Base-by-base conservation (phyloP, 1,140 invertebrate genomes). In the Dendroctonus ponderosae region DNA sequence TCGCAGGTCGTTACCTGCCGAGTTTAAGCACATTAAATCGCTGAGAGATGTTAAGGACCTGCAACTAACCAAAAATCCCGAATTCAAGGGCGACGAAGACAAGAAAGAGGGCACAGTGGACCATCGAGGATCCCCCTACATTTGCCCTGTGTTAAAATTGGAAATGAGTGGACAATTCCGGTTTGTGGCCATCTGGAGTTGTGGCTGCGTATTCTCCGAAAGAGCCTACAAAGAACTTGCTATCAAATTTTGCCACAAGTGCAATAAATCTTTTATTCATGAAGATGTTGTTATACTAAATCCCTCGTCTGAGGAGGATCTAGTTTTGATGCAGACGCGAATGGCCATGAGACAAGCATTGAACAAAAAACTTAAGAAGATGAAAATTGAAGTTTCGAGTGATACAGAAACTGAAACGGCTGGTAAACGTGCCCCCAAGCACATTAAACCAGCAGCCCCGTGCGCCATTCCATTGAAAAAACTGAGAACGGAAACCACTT, bases 121-220 rank as follows among this genome's bases (percentile, higher is more conserved):
- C 75, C 83, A 85, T 41, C 87, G 90, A 15, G 87, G 85, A 77
- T 87, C 94, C 7, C 88, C 90, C 1, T 99, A 89, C 76, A 94
- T 99, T 75, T 99, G 97, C 77, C 97, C 97, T 12, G 86, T 99
- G 8, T 92, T 93, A 77, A 93, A 94, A 3, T 75, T 98, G 0
- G 96, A 98, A 80, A 99, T 99, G 97, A 97, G 94, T 75, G 97
- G 97, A 39, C 92, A 90, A 76, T 94, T 91, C 77, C 90, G 92
- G 63, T 99, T 99, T 80, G 86, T 90, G n/a, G n/a, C n/a, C n/a
- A n/a, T n/a, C n/a, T n/a, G n/a, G n/a, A n/a, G n/a, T n/a, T n/a
- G n/a, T n/a, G 97, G 97, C 0, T 99, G 97, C 85, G 97, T 97
- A 0, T 83, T 99, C 72, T 97, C 96, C 26, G 96, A 99, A 79